Conservation (phyloP, 2,888 invertebrate species). For the Cephus spinipes region DNA sequence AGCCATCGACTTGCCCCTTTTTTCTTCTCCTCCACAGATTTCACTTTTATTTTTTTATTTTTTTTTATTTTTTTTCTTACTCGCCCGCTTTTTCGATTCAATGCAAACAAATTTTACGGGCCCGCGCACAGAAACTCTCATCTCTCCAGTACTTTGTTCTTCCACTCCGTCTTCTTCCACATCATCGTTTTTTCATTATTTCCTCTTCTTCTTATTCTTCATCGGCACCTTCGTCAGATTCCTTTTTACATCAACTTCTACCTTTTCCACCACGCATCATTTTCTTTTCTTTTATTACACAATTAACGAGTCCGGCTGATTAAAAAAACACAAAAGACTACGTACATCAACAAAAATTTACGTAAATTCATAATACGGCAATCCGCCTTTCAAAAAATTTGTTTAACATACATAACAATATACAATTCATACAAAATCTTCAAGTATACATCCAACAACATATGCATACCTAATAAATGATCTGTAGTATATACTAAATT, state of each 20-base stretch:
- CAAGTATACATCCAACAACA: no score
- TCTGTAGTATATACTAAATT: no score
- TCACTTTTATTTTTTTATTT: conserved; percentile 32
- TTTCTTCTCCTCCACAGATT: conserved; percentile 29
- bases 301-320: no score
- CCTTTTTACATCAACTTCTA: conserved; percentile 24
- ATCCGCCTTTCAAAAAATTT: no score
- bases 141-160: conserved; percentile 24
- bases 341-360: no score
- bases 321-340: no score
- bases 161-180: background rate
- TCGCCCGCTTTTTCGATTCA: conserved; percentile 40
- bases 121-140: conserved; percentile 40
- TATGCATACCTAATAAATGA: no score
- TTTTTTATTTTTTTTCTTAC: conserved; percentile 15
- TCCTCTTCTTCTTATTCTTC: conserved; percentile 5
- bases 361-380: no score
- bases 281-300: no score
- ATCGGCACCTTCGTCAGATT: conserved; percentile 9
- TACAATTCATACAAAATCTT: no score
- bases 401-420: no score
- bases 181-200: conserved; percentile 23
- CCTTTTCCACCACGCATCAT: background rate
- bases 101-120: conserved; percentile 63
- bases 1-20: conserved; percentile 34